A percentile compares a stretch with the other conserved stretches of the same genome.
Evolutionary conservation across 1,140 invertebrate genomes (phyloP).

Genomic region (Sycobia sp.): DNA sequence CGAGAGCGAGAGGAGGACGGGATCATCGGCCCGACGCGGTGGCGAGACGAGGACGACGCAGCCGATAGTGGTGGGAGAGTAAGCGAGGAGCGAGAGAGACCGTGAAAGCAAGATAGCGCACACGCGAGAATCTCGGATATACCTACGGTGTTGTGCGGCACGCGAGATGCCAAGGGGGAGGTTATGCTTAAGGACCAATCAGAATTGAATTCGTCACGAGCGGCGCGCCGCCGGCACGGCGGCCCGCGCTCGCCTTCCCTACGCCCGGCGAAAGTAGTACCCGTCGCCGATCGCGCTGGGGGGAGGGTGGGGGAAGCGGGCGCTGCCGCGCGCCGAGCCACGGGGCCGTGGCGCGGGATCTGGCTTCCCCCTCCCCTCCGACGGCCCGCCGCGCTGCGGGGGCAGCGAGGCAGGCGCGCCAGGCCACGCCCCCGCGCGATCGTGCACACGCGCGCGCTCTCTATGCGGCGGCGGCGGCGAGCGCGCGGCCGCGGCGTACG

Average conservation of each 20-base stretch:
- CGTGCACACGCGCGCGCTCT: constrained; percentile 24
- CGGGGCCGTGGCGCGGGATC: constrained; percentile 20
- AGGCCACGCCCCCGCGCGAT: constrained; percentile 41
- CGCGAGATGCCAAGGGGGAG: constrained; percentile 52
- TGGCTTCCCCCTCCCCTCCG: constrained; percentile 12
- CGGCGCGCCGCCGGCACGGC: constrained; percentile 41
- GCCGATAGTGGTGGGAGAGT: no score
- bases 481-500: constrained; percentile 50
- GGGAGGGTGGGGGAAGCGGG: no score
- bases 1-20: constrained; percentile 22
- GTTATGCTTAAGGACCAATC: constrained; percentile 62
- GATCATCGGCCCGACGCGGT: constrained; percentile 29
- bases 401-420: constrained; percentile 36
- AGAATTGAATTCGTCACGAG: constrained; percentile 63
- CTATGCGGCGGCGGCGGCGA: constrained; percentile 17
- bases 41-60: no score
- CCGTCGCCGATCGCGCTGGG: no score
- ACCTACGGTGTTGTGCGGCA: no score
- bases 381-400: constrained; percentile 45
- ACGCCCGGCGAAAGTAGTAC: constrained; percentile 57
- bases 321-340: background rate
- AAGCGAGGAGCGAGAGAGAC: constrained; percentile 22
- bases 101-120: constrained; percentile 35
- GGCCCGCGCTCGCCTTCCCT: constrained; percentile 32
- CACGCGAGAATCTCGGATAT: no score